Evolutionary conservation across 2,113 vertebrate genomes (phyloP), one percentile per base, ranked within the genome.

Genomic region (Dascyllus trimaculatus): DNA sequence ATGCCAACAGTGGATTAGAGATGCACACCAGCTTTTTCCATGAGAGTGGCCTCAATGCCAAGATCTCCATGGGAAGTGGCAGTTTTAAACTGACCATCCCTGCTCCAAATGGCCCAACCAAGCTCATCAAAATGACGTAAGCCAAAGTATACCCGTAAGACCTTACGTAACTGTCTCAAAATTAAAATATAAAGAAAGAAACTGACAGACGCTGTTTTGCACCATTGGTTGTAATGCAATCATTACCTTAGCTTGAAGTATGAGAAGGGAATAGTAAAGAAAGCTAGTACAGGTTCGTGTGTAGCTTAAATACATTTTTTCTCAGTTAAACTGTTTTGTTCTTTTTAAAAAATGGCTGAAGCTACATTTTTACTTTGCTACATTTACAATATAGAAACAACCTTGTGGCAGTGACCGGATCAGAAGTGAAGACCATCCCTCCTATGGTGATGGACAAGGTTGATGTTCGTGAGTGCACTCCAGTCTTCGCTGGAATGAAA

Each of bases 11-110:
- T 53, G 95, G 96, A 0, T 88, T 99, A 49, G 96, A 97, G 72
- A 94, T 97, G 92, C 95, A 96, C 86, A 95, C 95, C 64, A 97
- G 95, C 79, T 73, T 98, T 59, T 98, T 96, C 92, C 96, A 97
- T 6, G 97, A 99, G 72, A 96, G 94, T 84, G 94, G 95, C 65
- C 81, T 95, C 51, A 91, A 67, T 38, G 94, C 95, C 11, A 94
- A 92, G 10, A 6, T 97, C 66, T 87, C 91, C 53, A 51, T 96
- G 49, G 94, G 57, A 72, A 62, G 66, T 1, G 91, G 92, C 35
- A 91, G 94, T 15, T 69, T 97, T 59, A 97, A 96, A 86, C 66
- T 99, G 80, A 95, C 90, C 53, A 87, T 99, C 57, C 96, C 96
- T 74, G 91, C 96, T 68, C 97, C 95, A 0, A 90, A 81, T 38